Evolutionary conservation across 2,113 vertebrate species (phyloP), one percentile per base, ranked within the genome.

Genomic region (Aphelocoma coerulescens): DNA sequence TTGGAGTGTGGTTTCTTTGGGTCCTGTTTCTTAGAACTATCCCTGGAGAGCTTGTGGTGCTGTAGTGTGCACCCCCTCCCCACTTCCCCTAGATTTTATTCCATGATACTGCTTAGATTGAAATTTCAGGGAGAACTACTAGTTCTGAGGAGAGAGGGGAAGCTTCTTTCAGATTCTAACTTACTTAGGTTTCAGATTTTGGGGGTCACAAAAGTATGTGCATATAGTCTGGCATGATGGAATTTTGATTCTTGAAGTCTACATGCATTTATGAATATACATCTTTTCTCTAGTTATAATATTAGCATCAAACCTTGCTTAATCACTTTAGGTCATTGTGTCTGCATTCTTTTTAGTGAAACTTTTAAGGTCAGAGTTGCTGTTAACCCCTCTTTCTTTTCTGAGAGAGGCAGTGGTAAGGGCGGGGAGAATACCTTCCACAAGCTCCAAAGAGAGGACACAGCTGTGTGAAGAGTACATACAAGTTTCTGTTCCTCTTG

Each of bases 51-150:
- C 33, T 63, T 89, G 35, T 89, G 78, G 19, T 61, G 8, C 35
- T 44, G 16, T 51, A 33, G 22, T 14, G 6, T 83, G 33, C n/a
- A 41, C 1, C 4, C 13, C 0, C 5, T 24, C 4, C 9, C 4
- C 1, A 5, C 4, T 82, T 52, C 11, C n/a, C 12, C 8, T 22
- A 46, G 27, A 55, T 72, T 77, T 75, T 68, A 26, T 61, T 83
- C 37, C 8, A 26, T 1, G 0, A 5, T 55, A 10, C 44, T 83
- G 30, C 37, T 66, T 16, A 32, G 28, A 48, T 10, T 39, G 30
- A 66, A 33, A 30, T 68, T 91, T 55, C 37, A 73, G n/a, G 49
- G n/a, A 35, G 6, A 43, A 49, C 4, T 77, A 37, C 16, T 81
- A 8, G 10, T 66, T 76, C 1, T 44, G 20, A 39, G 49, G 30